Percentiles rank a stretch among this genome's conserved stretches.
phyloP scores from a whole-genome alignment of 1,140 invertebrate genomes.

The Pteromalus puparum region DNA sequence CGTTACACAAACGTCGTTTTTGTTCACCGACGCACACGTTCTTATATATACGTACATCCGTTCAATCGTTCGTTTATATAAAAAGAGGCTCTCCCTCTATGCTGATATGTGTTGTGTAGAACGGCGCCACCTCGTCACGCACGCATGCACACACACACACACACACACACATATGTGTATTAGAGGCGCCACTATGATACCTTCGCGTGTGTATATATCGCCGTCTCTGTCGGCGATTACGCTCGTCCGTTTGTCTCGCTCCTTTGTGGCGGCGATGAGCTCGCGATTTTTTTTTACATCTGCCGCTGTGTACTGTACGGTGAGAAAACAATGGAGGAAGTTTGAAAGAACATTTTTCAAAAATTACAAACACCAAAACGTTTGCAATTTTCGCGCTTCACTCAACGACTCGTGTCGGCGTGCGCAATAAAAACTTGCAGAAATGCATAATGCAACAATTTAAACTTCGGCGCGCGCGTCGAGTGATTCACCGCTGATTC shows the following conservation, averaged over 20 bases:
- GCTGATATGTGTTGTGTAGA: neutral
- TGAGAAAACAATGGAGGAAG: neutral
- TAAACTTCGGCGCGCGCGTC: neutral
- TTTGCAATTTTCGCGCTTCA: neutral
- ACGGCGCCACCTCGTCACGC: constrained; percentile 62
- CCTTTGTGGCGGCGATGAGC: neutral
- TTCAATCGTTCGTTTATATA: neutral
- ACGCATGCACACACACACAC: constrained; percentile 65
- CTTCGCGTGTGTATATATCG: constrained; percentile 1
- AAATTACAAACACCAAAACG: too few relatives aligned
- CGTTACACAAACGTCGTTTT: too few relatives aligned
- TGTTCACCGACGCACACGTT: neutral
- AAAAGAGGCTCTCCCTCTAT: neutral
- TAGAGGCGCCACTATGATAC: constrained; percentile 67
- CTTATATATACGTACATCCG: too few relatives aligned
- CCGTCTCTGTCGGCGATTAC: neutral
- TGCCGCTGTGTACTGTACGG: too few relatives aligned
- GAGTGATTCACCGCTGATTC: constrained; percentile 36
- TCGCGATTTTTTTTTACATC: neutral
- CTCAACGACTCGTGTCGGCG: too few relatives aligned
- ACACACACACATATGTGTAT: constrained; percentile 56
- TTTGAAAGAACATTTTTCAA: neutral
- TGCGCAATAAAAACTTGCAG: neutral
- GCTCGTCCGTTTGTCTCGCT: neutral
- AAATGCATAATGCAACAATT: constrained; percentile 1